Evolutionary conservation across 2,113 vertebrate species (phyloP), one percentile per base, ranked within the genome.

Genomic region (Amphiprion ocellaris): DNA sequence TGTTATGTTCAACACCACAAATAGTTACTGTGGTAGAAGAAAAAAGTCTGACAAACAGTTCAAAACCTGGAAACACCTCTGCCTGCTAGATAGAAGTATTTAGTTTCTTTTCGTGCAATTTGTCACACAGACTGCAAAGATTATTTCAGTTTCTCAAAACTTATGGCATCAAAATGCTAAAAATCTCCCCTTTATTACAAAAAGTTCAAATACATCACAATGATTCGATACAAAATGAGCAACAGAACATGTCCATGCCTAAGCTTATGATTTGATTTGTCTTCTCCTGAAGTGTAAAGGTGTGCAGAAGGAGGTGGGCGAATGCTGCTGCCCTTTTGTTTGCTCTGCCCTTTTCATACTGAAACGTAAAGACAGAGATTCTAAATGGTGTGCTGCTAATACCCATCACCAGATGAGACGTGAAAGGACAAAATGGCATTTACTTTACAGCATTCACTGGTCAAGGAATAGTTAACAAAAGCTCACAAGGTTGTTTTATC

Each of bases 271-370:
- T 49, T 50, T 61, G 39, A 80, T 55, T 82, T 41, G 23, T 69
- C 23, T 62, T 0, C 1, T 24, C 26, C 65, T 39, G 56, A 62
- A 28, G 39, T 72, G 12, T 16, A 30, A 28, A 60, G 10, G 61
- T 50, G 67, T 61, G 54, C 30, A 21, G 49, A 53, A 62, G 47
- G 74, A 72, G 17, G 54, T 4, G 28, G 46, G 8, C 1, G 17
- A 33, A 28, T 15, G 61, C 47, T 21, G 75, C 52, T 81, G 79
- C 80, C 82, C 74, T 85, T 83, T 85, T 50, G 65, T 70, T 82
- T 68, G 55, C 11, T 26, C 73, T 76, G 75, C 64, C 69, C 83
- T 88, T 88, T 86, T 74, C 81, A 68, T 49, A 1, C 59, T 47
- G 44, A 74, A 72, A 66, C 63, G 62, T 50, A 47, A 11, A 73